Percentiles rank a stretch among this genome's conserved stretches.
Conservation (phyloP, 2,797 vertebrate genomes). For the Ptychadena robeensis region DNA sequence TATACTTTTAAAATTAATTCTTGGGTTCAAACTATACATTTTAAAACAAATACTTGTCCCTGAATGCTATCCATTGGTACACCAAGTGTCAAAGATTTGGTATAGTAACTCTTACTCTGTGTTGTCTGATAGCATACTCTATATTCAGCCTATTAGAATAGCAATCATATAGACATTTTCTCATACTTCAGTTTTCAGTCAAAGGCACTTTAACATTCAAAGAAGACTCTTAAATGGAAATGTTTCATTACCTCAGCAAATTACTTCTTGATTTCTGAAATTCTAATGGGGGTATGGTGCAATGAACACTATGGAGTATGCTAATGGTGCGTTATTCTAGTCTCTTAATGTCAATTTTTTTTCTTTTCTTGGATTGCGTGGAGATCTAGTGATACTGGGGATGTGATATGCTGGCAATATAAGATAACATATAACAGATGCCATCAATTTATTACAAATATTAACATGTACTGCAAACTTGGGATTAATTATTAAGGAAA, state of each 20-base stretch:
- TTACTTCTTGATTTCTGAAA: constrained; percentile 14
- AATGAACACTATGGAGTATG: not conserved
- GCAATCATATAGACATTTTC: constrained; percentile 7
- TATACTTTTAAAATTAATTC: not conserved
- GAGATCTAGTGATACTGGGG: not conserved
- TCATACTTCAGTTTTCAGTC: constrained; percentile 2
- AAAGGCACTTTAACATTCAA: constrained; percentile 1
- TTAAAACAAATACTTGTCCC: too few species aligned
- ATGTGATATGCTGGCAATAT: not conserved
- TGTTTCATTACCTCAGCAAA: constrained; percentile 12
- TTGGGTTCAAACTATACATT: too few species aligned
- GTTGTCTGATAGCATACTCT: not conserved
- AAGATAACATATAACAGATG: too few species aligned
- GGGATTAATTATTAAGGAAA: not conserved
- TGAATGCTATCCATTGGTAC: not conserved
- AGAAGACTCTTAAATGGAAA: constrained; percentile 9
- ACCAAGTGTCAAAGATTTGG: not conserved
- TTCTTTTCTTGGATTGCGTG: not conserved
- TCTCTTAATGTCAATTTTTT: not conserved
- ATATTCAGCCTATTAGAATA: constrained; percentile 1
- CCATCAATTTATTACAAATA: not conserved
- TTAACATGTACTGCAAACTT: not conserved
- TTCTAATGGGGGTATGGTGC: constrained; percentile 6
- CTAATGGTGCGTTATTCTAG: not conserved
- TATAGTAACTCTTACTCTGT: not conserved